Evolutionary conservation across 2,888 invertebrate species (phyloP), one percentile per base, ranked within the genome.

Genomic region (Lathronympha strigana): DNA sequence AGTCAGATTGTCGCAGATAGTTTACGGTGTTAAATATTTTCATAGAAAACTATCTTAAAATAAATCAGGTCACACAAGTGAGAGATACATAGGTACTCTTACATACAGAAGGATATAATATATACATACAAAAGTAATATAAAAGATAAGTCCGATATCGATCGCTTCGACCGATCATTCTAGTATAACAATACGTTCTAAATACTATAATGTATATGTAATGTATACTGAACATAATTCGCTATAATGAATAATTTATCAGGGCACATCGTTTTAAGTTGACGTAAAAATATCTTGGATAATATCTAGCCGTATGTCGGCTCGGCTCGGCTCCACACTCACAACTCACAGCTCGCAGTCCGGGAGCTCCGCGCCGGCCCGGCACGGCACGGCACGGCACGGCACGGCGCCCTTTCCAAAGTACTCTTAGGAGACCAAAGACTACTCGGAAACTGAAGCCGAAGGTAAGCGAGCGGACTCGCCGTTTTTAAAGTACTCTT

Each of bases 41-140:
- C 77, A 79, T 81, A 83, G 81, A 85, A 87, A 88, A 84, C 82
- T 80, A 83, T 80, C 90, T 91, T 91, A 91, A 87, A 87, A 84
- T 88, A 90, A 90, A 90, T 91, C 91, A 91, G 91, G 91, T 92
- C 91, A 91, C 91, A 91, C 82, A 87, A 90, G 88, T 87, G 86
- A 88, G 86, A 82, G 82, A 84, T 82, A 84, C 77, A 83, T 81
- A 64, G 58, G 58, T 64, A 71, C 58, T 62, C 67, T 68, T 69
- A 71, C 67, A 66, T 63, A 83, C 80, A 78, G 72, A 77, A 73
- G 76, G 76, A 70, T 71, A 67, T 54, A 70, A 63, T 64, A 61
- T 66, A 67, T 68, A 70, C 57, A 67, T 66, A 70, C 49, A 67
- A 66, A 70, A 69, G 67, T 68, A 67, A 69, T 72, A 73, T 71